A percentile compares a stretch with the other conserved stretches of the same genome.
Conservation (phyloP, 2,888 invertebrate genomes). For the Amorpha juglandis region DNA sequence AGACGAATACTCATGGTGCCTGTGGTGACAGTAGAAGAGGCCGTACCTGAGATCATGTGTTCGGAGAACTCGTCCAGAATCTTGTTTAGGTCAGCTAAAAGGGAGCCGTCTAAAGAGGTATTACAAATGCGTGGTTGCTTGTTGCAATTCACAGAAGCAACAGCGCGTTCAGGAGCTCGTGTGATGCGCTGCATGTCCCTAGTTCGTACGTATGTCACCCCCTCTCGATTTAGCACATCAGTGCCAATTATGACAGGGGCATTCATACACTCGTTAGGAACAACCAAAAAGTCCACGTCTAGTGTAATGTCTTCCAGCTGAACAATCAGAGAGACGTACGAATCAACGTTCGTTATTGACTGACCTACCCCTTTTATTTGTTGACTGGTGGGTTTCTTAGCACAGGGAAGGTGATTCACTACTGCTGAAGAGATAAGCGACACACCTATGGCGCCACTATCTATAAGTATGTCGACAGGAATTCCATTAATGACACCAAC, state of each 20-base stretch:
- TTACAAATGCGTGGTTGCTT: no score
- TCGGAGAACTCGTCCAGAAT: conserved; percentile 25
- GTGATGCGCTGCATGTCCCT: conserved; percentile 12
- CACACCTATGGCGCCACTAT: no score
- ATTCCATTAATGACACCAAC: no score
- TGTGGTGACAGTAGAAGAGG: conserved; percentile 26
- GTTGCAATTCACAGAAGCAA: not conserved
- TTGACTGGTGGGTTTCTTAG: no score
- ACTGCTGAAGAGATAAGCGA: no score
- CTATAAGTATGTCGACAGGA: no score
- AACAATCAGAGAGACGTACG: conserved; percentile 32
- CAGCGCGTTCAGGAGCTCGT: not conserved
- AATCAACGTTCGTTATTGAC: conserved; percentile 29
- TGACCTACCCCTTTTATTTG: conserved; percentile 35
- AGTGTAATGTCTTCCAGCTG: conserved; percentile 37
- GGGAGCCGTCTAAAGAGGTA: conserved; percentile 14
- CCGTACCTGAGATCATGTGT: conserved; percentile 26
- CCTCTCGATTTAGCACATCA: conserved; percentile 31
- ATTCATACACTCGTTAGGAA: conserved; percentile 32
- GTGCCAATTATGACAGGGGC: conserved; percentile 39
- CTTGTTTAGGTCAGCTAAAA: conserved; percentile 9
- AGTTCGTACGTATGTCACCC: conserved; percentile 28
- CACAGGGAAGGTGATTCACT: no score
- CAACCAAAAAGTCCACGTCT: conserved; percentile 39
- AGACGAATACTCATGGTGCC: conserved; percentile 26